Conservation (phyloP, 2,797 vertebrate species). For the Limosa lapponica region DNA sequence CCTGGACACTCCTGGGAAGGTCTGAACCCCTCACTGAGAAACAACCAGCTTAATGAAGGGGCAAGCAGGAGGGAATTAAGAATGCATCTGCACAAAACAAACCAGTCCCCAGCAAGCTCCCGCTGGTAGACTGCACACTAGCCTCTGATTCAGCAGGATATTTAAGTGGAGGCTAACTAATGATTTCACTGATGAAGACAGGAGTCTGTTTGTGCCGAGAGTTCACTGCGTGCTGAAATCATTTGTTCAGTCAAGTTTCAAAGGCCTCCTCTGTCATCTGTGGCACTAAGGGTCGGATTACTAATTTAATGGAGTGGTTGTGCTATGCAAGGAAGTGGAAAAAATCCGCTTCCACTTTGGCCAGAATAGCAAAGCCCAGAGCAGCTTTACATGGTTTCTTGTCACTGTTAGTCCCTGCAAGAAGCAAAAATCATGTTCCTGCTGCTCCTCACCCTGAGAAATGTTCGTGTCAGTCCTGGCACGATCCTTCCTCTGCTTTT, state of each 20-base stretch:
- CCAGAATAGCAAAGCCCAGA: not conserved
- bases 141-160: not conserved
- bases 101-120: not conserved
- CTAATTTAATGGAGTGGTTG: constrained; percentile 26
- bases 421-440: not conserved
- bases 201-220: not conserved
- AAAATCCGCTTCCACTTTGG: constrained; percentile 13
- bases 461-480: not conserved
- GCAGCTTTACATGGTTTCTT: not conserved
- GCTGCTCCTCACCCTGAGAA: not conserved
- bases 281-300: not conserved
- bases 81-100: not conserved
- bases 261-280: constrained; percentile 23
- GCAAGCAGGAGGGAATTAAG: not conserved
- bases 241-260: constrained; percentile 43
- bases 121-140: not conserved
- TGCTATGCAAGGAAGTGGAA: constrained; percentile 19
- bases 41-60: not conserved
- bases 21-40: not conserved
- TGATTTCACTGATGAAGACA: not conserved
- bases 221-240: constrained; percentile 9
- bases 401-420: not conserved
- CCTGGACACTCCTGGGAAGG: not conserved
- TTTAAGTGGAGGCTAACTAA: not conserved
- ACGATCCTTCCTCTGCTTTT: not conserved